Evolutionary conservation across 2,113 vertebrate genomes (phyloP).

Genomic region (Hydropotes inermis): DNA sequence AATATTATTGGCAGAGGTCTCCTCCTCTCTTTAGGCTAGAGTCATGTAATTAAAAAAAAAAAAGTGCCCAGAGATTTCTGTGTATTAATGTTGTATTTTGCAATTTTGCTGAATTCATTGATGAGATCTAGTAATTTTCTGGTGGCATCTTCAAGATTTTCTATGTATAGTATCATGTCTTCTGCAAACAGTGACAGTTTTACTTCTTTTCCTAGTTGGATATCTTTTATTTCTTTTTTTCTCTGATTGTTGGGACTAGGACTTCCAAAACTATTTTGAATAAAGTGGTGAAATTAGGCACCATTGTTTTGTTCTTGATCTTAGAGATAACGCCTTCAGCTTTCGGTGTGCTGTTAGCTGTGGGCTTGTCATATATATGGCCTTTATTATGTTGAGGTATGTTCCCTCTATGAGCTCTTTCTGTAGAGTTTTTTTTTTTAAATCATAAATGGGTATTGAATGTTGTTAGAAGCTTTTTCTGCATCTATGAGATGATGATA

Average conservation of each 20-base stretch:
- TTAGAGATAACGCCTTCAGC: background rate
- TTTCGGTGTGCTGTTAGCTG: background rate
- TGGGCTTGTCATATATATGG: background rate
- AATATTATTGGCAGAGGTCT: background rate
- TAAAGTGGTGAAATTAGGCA: background rate
- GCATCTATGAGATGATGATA: background rate
- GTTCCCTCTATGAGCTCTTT: no score
- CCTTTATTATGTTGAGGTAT: background rate
- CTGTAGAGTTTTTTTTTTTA: background rate
- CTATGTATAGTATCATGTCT: background rate
- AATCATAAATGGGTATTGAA: background rate
- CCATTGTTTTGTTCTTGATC: background rate
- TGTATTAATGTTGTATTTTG: background rate
- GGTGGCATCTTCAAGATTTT: background rate
- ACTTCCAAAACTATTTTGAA: background rate
- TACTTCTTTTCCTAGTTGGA: background rate
- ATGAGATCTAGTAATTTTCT: background rate
- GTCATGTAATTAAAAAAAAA: background rate
- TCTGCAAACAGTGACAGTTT: background rate
- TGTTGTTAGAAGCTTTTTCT: background rate
- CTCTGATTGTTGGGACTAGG: background rate
- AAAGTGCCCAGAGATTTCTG: background rate
- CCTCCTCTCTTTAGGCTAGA: background rate
- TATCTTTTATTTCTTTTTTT: background rate
- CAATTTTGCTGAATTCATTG: background rate